Conservation (phyloP, 2,888 invertebrate species). For the Coelopa pilipes region DNA sequence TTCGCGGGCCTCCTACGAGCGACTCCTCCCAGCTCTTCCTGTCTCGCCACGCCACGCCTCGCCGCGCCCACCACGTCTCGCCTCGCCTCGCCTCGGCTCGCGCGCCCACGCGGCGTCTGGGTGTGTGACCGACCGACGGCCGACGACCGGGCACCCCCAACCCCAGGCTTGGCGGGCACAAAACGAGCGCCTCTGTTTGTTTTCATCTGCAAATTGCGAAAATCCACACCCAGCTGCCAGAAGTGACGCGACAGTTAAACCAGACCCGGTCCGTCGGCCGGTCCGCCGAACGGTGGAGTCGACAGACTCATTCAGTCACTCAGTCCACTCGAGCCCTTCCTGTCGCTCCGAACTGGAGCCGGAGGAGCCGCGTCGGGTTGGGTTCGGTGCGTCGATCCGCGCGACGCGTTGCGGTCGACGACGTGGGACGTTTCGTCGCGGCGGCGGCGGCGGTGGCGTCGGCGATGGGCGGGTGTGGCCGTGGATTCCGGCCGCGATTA, state of each 20-base stretch:
- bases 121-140: slow-evolving; percentile 25
- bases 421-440: background rate
- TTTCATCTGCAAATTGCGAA: slow-evolving; percentile 9
- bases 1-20: slow-evolving; percentile 29
- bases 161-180: background rate
- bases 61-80: background rate
- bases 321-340: too few species aligned
- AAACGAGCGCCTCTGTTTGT: background rate
- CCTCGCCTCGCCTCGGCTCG: background rate
- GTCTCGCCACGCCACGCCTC: background rate
- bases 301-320: background rate
- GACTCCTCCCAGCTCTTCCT: background rate
- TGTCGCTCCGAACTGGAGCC: background rate
- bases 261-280: background rate
- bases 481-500: background rate
- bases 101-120: slow-evolving; percentile 8
- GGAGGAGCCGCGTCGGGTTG: too few species aligned
- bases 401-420: background rate
- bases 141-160: too few species aligned
- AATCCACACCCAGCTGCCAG: slow-evolving; percentile 29
- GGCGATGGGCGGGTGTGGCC: background rate
- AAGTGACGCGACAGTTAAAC: slow-evolving; percentile 30
- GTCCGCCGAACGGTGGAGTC: background rate
- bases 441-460: background rate
- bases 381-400: background rate